Base-by-base conservation (phyloP, 2,888 invertebrate species). In the Torymus texanus region DNA sequence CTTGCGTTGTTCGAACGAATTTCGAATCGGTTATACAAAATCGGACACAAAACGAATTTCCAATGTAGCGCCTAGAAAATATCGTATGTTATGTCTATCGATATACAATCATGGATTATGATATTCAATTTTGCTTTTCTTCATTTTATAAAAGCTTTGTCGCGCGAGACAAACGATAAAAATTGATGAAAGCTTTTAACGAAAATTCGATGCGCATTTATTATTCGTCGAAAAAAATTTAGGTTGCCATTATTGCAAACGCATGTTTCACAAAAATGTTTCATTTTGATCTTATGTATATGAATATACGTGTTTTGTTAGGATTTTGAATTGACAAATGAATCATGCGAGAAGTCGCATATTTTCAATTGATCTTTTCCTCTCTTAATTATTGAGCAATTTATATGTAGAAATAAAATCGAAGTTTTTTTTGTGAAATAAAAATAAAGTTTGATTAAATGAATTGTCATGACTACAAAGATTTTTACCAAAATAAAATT, bases 321-420 rank as follows among this genome's bases (percentile, higher is more conserved):
- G n/a, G 29, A 67, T 67, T 68, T 66, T 53, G 66, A 75, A 58
- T 50, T 66, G n/a, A 18, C 59, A n/a, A 65, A 70, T 70, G 58
- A 76, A 62, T 63, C 76, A 76, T 76, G 70, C 70, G 24, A 50
- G 50, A 63, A 56, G 41, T 56, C 18, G 21, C 21, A 21, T 70
- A 55, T n/a, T 61, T 59, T 55, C n/a, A 79, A 59, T 14, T 61
- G 53, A 41, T 41, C 41, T 66, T 14, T 29, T 61, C 59, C 12
- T 56, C n/a, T 50, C 24, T 70, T 8, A 41, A 41, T 41, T 41
- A 5, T 41, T 41, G 41, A 41, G 41, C 8, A 4, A 1, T 29
- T 29, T 29, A 29, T 8, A 41, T 1, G 10, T 41, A 41, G 8
- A 0, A 41, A 41, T 41, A 8, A 8, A 41, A 8, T 41, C 5